Conservation (phyloP, 2,797 vertebrate species). For the Zalophus californianus region DNA sequence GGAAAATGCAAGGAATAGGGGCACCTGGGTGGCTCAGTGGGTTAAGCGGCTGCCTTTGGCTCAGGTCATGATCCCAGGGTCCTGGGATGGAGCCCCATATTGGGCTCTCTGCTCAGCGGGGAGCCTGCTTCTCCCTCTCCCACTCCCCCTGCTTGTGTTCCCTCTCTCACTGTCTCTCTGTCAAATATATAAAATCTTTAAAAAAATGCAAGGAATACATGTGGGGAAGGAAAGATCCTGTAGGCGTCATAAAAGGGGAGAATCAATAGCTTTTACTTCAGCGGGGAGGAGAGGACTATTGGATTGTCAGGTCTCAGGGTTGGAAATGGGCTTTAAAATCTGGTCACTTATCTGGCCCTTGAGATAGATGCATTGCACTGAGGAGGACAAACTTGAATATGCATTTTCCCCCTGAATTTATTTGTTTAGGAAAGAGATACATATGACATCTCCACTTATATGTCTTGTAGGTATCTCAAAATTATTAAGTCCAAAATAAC, state of each 20-base stretch:
- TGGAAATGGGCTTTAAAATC: slow-evolving; percentile 25
- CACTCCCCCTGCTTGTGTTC: too few species aligned
- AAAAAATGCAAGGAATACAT: not conserved
- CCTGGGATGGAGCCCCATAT: too few species aligned
- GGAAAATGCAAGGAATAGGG: not conserved
- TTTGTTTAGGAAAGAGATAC: slow-evolving; percentile 15
- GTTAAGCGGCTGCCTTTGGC: too few species aligned
- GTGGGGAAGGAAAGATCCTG: not conserved
- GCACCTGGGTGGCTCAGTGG: too few species aligned
- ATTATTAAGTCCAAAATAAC: not conserved
- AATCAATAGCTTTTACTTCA: not conserved
- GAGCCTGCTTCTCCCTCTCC: too few species aligned
- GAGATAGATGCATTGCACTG: not conserved
- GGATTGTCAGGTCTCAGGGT: not conserved
- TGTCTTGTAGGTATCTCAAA: not conserved
- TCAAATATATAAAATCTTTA: too few species aligned
- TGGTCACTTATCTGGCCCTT: not conserved
- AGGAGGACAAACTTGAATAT: not conserved
- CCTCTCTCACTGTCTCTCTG: too few species aligned
- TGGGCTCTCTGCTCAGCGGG: too few species aligned
- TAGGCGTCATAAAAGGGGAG: not conserved
- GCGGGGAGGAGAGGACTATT: not conserved
- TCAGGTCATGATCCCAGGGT: too few species aligned
- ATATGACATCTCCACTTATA: not conserved
- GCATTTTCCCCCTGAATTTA: not conserved